Conservation (phyloP, 2,797 vertebrate species). For the Dermochelys coriacea region DNA sequence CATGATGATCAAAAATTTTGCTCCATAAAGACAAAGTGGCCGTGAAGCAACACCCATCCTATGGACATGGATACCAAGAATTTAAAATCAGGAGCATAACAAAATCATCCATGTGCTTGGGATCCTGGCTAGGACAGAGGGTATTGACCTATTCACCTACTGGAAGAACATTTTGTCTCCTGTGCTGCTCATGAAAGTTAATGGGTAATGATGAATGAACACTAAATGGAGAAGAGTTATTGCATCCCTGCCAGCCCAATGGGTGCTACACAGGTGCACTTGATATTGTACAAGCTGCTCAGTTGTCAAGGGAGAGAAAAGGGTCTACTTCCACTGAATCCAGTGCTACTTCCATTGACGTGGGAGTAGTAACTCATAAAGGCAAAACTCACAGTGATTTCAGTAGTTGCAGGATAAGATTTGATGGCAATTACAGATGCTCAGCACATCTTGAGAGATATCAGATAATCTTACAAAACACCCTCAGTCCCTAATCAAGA, state of each 20-base stretch:
- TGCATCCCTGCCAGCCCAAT: not conserved
- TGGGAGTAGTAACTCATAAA: not conserved
- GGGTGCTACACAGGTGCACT: not conserved
- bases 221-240: not conserved
- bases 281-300: fast-evolving
- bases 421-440: not conserved
- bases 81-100: conserved; percentile 8
- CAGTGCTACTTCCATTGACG: not conserved
- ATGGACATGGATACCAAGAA: conserved; percentile 12
- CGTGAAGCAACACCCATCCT: not conserved
- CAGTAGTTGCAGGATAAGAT: not conserved
- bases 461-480: not conserved
- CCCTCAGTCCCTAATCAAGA: not conserved
- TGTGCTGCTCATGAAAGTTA: not conserved
- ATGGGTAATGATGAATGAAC: conserved; percentile 10
- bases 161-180: conserved; percentile 60
- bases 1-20: conserved; percentile 42
- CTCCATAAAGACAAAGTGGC: conserved; percentile 24
- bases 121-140: not conserved
- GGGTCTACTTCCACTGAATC: not conserved
- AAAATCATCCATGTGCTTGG: not conserved
- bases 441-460: not conserved
- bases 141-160: conserved; percentile 1
- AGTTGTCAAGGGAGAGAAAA: not conserved
- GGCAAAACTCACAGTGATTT: not conserved